A percentile compares a stretch with the other conserved stretches of the same genome.
Conservation (phyloP, 2,113 vertebrate genomes). For the Maylandia zebra region DNA sequence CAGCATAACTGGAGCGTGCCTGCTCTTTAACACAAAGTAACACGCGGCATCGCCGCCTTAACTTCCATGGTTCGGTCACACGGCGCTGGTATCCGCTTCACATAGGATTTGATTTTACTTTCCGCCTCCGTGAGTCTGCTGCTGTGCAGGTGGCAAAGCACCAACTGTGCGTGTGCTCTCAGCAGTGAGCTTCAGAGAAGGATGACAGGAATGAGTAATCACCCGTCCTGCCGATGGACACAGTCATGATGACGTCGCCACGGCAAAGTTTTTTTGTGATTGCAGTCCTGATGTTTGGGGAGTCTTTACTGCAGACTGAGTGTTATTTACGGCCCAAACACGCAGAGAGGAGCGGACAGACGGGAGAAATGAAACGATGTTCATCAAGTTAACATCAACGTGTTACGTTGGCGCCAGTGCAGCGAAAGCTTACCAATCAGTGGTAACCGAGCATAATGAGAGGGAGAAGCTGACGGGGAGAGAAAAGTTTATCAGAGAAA, state of each 20-base stretch:
- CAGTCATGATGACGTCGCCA: background rate
- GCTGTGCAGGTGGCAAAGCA: background rate
- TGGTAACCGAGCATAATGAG: fast-evolving
- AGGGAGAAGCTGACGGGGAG: background rate
- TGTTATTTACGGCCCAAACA: fast-evolving
- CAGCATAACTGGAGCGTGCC: fast-evolving
- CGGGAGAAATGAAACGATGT: background rate
- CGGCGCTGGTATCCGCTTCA: background rate
- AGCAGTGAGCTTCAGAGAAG: background rate
- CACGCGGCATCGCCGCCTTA: fast-evolving
- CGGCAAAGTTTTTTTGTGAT: background rate
- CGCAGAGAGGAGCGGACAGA: background rate
- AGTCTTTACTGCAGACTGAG: background rate
- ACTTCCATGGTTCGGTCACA: background rate
- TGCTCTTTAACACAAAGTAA: background rate
- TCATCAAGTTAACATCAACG: background rate
- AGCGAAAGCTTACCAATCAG: background rate
- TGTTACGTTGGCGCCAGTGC: background rate
- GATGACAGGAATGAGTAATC: background rate
- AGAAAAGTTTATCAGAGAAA: background rate
- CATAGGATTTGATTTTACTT: background rate
- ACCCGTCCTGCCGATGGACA: fast-evolving
- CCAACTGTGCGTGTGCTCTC: background rate
- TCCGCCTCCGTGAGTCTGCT: background rate
- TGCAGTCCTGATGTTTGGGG: background rate